Percentiles rank a stretch among this genome's conserved stretches.
Evolutionary conservation across 1,140 invertebrate genomes (phyloP).

Genomic region (Manduca sexta): DNA sequence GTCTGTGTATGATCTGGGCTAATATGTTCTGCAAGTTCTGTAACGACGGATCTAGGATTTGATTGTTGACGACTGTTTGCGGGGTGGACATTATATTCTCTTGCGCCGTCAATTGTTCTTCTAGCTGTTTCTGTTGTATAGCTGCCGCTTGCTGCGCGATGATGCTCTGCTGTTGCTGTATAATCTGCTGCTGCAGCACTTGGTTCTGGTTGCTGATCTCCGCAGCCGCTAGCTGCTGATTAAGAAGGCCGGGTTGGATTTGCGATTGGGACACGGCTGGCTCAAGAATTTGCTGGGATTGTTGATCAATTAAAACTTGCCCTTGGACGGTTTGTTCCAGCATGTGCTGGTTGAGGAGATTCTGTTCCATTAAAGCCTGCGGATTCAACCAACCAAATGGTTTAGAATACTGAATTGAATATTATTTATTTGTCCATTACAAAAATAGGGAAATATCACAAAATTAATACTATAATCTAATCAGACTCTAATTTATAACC

Average conservation of each 20-base stretch:
- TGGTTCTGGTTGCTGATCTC: slow-evolving; percentile 68
- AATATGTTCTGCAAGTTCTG: slow-evolving; percentile 67
- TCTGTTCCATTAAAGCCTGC: slow-evolving; percentile 72
- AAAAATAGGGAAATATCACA: no score
- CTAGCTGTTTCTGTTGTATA: slow-evolving; percentile 70
- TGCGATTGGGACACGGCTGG: slow-evolving; percentile 51
- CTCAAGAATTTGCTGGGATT: slow-evolving; percentile 55
- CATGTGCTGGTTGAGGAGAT: slow-evolving; percentile 76
- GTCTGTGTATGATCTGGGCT: slow-evolving; percentile 65
- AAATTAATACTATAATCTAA: no score
- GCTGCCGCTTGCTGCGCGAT: slow-evolving; percentile 62
- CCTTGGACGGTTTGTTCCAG: slow-evolving; percentile 72
- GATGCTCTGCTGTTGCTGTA: slow-evolving; percentile 61
- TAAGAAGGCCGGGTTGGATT: slow-evolving; percentile 39
- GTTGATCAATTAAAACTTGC: slow-evolving; percentile 53
- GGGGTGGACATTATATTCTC: slow-evolving; percentile 51
- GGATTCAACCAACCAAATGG: no score
- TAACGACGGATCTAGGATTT: slow-evolving; percentile 61
- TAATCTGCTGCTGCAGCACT: slow-evolving; percentile 57
- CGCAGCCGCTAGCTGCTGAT: slow-evolving; percentile 39
- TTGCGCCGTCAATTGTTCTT: slow-evolving; percentile 56
- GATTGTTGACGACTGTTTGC: slow-evolving; percentile 46
- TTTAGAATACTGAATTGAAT: background rate
- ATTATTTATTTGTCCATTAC: no score
- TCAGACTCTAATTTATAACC: no score